Conservation (phyloP, 2,113 vertebrate genomes). For the Pangasianodon hypophthalmus region DNA sequence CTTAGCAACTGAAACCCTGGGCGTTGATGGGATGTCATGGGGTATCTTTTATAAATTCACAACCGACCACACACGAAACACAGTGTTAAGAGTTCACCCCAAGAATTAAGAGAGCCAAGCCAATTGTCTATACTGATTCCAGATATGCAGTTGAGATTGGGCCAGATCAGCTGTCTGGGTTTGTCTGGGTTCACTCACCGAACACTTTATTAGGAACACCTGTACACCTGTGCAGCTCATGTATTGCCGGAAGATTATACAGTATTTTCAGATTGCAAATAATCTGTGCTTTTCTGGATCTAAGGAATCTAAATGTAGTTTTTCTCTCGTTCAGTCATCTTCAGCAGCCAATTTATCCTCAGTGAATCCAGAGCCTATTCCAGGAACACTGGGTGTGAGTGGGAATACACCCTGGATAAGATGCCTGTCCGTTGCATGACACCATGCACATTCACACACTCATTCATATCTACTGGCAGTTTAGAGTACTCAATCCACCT, state of each 20-base stretch:
- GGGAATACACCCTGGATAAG: background rate
- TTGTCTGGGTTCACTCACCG: background rate
- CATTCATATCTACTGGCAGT: background rate
- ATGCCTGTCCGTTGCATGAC: background rate
- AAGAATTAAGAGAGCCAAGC: background rate
- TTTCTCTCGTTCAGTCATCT: constrained; percentile 52
- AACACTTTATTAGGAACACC: background rate
- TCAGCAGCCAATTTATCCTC: background rate
- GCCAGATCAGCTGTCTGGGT: background rate
- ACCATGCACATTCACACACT: background rate
- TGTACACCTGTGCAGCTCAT: background rate
- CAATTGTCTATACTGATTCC: background rate
- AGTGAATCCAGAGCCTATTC: constrained; percentile 47
- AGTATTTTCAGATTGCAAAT: no score
- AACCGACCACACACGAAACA: background rate
- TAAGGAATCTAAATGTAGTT: constrained; percentile 31
- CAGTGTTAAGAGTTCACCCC: background rate
- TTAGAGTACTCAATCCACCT: no score
- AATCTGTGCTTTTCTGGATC: no score
- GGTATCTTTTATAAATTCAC: background rate
- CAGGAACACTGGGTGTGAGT: background rate
- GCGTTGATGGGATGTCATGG: background rate
- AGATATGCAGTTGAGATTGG: background rate
- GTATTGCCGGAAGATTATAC: constrained; percentile 65
- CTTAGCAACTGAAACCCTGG: background rate